A percentile compares a stretch with the other conserved stretches of the same genome.
Conservation (phyloP, 2,888 invertebrate genomes). For the Zhuqinia jingwanae region DNA sequence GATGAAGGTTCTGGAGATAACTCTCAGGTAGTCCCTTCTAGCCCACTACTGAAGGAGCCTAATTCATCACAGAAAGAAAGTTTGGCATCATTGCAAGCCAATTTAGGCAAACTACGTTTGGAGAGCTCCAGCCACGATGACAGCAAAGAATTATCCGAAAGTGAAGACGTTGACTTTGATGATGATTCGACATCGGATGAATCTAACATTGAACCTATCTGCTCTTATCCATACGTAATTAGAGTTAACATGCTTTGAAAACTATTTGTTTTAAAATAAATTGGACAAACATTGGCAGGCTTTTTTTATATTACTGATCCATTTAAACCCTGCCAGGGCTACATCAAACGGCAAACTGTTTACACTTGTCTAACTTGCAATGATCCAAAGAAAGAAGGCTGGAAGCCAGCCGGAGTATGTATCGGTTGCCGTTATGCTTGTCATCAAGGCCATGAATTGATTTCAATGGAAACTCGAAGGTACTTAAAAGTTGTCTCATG, state of each 20-base stretch:
- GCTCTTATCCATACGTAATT: conserved; percentile 60
- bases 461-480: conserved; percentile 96
- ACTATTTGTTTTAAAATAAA: too few species aligned
- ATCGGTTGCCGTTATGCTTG: conserved; percentile 96
- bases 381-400: conserved; percentile 84
- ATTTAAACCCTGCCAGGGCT: conserved; percentile 86
- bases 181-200: conserved; percentile 19
- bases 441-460: conserved; percentile 96
- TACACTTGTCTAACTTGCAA: conserved; percentile 97
- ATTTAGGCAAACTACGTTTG: conserved; percentile 13
- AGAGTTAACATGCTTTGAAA: not conserved
- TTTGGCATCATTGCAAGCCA: conserved; percentile 1
- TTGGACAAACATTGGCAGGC: too few species aligned
- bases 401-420: conserved; percentile 91
- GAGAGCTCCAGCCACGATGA: not conserved
- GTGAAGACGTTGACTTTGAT: not conserved
- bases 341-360: conserved; percentile 94
- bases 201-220: conserved; percentile 40
- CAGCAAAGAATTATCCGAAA: not conserved
- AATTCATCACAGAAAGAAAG: not conserved
- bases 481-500: conserved; percentile 71
- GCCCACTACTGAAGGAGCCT: not conserved
- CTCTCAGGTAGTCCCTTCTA: not conserved
- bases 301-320: too few species aligned
- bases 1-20: conserved; percentile 56